Percentiles rank a stretch among this genome's conserved stretches.
Evolutionary conservation across 2,113 vertebrate genomes (phyloP).

Genomic region (Penelope pileata): DNA sequence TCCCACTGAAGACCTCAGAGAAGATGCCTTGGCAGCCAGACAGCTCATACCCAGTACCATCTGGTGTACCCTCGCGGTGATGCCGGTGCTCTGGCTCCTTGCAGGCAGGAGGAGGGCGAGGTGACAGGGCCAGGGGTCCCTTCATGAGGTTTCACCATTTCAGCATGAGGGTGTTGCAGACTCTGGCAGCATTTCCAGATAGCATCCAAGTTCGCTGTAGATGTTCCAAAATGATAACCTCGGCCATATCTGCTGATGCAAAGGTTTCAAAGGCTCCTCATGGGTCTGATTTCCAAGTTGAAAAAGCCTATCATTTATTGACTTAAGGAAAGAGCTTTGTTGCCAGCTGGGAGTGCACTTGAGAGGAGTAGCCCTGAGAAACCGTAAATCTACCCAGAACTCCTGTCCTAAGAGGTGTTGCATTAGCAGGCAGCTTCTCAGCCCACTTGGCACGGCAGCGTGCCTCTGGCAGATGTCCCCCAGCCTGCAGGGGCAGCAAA

Average conservation of each 20-base stretch:
- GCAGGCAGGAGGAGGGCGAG: neutral
- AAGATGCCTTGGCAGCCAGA: fast-evolving
- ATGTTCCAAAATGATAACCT: constrained; percentile 15
- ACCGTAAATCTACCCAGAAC: neutral
- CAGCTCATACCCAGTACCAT: neutral
- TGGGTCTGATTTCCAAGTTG: neutral
- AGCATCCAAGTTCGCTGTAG: fast-evolving
- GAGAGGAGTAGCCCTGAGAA: neutral
- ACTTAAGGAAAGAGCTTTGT: neutral
- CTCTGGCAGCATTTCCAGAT: neutral
- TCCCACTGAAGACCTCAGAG: neutral
- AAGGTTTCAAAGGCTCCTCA: constrained; percentile 16
- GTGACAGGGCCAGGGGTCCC: neutral
- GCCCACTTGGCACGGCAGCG: neutral
- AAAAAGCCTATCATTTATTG: neutral
- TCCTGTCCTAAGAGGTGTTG: neutral
- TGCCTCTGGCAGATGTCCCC: neutral
- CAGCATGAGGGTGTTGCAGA: neutral
- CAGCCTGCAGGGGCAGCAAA: neutral
- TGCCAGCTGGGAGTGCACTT: neutral
- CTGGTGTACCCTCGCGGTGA: neutral
- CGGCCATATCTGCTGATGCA: neutral
- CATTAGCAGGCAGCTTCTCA: neutral
- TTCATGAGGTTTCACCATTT: neutral
- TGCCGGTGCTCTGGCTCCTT: neutral